Conservation (phyloP, 2,113 vertebrate species). For the Hiodon tergisus region DNA sequence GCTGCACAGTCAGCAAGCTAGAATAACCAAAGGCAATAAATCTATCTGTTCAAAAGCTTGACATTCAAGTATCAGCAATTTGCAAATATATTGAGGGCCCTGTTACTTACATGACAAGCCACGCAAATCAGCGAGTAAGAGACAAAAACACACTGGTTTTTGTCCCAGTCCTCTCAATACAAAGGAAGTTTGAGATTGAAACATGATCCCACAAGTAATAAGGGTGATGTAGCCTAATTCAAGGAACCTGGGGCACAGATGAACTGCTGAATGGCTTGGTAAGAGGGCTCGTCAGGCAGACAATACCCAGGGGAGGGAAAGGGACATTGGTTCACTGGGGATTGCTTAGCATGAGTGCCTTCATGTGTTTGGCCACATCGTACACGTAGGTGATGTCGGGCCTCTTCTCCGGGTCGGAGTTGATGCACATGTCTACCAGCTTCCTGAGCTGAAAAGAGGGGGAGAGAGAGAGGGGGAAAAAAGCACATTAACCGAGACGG, state of each 20-base stretch:
- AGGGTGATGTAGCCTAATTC: too few relatives aligned
- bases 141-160: neutral
- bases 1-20: too few relatives aligned
- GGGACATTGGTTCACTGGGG: neutral
- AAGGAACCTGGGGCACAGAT: neutral
- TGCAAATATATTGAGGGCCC: too few relatives aligned
- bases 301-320: too few relatives aligned
- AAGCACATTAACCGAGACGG: too few relatives aligned
- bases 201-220: too few relatives aligned
- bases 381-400: slow-evolving; percentile 93
- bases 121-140: too few relatives aligned
- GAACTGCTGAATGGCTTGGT: neutral
- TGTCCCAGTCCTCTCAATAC: neutral
- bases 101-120: too few relatives aligned
- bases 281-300: too few relatives aligned
- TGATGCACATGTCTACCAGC: slow-evolving; percentile 96
- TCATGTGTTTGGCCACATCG: slow-evolving; percentile 89
- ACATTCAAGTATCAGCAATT: neutral
- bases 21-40: neutral
- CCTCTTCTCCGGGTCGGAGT: slow-evolving; percentile 94
- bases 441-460: slow-evolving; percentile 75
- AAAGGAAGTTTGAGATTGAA: neutral
- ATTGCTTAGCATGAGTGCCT: slow-evolving; percentile 73
- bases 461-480: neutral
- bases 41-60: neutral